Evolutionary conservation across 2,888 invertebrate species (phyloP), one percentile per base, ranked within the genome.

Genomic region (Drosophila conformis): DNA sequence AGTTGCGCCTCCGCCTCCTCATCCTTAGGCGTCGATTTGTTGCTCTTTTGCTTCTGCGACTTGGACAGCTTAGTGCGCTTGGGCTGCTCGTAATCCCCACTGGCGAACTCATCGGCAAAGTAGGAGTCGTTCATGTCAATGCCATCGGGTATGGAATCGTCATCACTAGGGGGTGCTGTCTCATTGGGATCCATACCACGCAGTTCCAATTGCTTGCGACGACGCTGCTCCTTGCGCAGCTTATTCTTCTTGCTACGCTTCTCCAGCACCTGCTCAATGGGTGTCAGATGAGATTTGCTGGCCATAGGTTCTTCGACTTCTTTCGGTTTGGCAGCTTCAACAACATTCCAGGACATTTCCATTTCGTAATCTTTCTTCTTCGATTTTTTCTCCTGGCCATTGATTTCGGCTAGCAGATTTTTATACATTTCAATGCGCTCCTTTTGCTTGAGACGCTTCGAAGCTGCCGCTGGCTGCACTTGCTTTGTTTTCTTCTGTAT

Each of bases 81-180:
- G 6, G 84, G 63, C 73, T 74, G 64, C 71, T 82, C 80, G 69
- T 95, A 96, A 87, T 96, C 95, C 2, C 95, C 94, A 88, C 95
- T 95, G 72, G 95, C 94, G 77, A 96, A 95, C 93, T 97, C 97
- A 91, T 97, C 96, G 6, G 96, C 96, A 92, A 97, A 97, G 90
- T 97, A 97, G 7, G 96, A 95, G 93, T 97, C 97, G 90, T 96
- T 96, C 94, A 97, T 94, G 89, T 97, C 97, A 38, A 97, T 93
- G 90, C 96, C 97, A 25, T 96, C 96, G n/a, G 97, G 97, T 59
- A 97, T 92, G 68, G 95, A 95, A 86, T 96, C 96, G 25, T 94
- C 94, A 27, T 93, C 92, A 71, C 91, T 92, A 52, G 93, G 94
- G 53, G 93, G 92, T 66, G 93, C 90, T 0, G 63, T 73, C n/a